A percentile compares a stretch with the other conserved stretches of the same genome.
Evolutionary conservation across 2,888 invertebrate genomes (phyloP).

Genomic region (Thecocarcelia acutangulata): DNA sequence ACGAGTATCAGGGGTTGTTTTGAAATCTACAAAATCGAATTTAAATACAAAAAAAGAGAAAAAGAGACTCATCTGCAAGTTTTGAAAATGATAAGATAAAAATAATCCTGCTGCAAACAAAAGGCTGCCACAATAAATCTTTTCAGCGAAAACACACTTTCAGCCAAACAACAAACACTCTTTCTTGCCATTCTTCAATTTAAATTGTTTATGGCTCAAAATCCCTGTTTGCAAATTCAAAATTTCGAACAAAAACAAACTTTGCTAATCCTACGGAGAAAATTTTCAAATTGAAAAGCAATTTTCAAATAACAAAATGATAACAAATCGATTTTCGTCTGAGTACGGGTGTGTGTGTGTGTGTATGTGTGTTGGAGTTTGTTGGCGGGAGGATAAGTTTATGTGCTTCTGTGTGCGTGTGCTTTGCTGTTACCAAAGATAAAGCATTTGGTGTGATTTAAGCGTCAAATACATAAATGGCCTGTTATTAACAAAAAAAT

Average conservation of each 20-base stretch:
- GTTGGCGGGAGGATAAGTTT: background rate
- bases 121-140: slow-evolving; percentile 18
- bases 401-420: slow-evolving; percentile 2
- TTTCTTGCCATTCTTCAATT: slow-evolving; percentile 30
- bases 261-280: slow-evolving; percentile 52
- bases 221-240: slow-evolving; percentile 30
- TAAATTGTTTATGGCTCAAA: slow-evolving; percentile 46
- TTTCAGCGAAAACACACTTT: background rate
- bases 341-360: background rate
- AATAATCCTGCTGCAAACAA: slow-evolving; percentile 35
- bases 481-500: slow-evolving; percentile 41
- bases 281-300: slow-evolving; percentile 51
- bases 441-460: slow-evolving; percentile 63
- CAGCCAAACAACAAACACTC: slow-evolving; percentile 1
- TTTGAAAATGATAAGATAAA: slow-evolving; percentile 13
- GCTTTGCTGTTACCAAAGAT: slow-evolving; percentile 48
- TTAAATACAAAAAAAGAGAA: background rate
- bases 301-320: slow-evolving; percentile 58
- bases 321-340: slow-evolving; percentile 56
- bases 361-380: slow-evolving; percentile 8
- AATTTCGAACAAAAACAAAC: slow-evolving; percentile 4
- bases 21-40: slow-evolving; percentile 1
- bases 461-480: slow-evolving; percentile 62
- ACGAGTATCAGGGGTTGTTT: slow-evolving; percentile 21
- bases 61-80: slow-evolving; percentile 8